Percentiles rank a stretch among this genome's conserved stretches.
phyloP scores from a whole-genome alignment of 2,888 invertebrate species.

The Lasiommata megera region DNA sequence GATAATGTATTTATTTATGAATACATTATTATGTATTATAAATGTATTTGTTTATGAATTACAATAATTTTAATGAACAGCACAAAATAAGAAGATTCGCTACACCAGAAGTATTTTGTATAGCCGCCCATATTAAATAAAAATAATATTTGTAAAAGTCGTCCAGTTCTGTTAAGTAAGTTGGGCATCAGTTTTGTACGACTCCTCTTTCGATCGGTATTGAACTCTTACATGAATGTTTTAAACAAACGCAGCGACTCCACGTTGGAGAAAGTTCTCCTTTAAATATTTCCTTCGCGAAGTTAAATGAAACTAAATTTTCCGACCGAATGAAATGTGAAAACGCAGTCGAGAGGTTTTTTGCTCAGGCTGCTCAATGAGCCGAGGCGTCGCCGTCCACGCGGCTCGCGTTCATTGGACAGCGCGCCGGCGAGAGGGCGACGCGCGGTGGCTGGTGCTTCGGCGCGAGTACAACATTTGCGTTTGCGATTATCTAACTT shows the following conservation, averaged over 20 bases:
- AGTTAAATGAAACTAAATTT: slow-evolving; percentile 31
- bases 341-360: slow-evolving; percentile 27
- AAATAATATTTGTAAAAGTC: background rate
- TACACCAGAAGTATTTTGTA: too few species aligned
- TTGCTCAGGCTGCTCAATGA: slow-evolving; percentile 22
- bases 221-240: slow-evolving; percentile 21
- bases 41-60: too few species aligned
- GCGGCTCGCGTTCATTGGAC: background rate
- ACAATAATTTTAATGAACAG: too few species aligned
- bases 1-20: too few species aligned
- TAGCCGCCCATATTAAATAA: background rate
- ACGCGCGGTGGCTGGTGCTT: background rate
- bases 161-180: background rate
- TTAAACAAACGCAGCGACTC: slow-evolving; percentile 17
- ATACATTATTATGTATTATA: too few species aligned
- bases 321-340: slow-evolving; percentile 30
- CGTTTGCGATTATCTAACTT: too few species aligned
- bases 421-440: background rate
- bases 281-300: slow-evolving; percentile 20
- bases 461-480: too few species aligned
- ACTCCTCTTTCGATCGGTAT: slow-evolving; percentile 16
- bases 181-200: background rate
- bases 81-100: too few species aligned
- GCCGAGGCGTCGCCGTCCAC: slow-evolving; percentile 21
- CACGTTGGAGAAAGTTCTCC: slow-evolving; percentile 12